phyloP scores from a whole-genome alignment of 1,140 invertebrate genomes.

The Chrysomallon squamiferum region DNA sequence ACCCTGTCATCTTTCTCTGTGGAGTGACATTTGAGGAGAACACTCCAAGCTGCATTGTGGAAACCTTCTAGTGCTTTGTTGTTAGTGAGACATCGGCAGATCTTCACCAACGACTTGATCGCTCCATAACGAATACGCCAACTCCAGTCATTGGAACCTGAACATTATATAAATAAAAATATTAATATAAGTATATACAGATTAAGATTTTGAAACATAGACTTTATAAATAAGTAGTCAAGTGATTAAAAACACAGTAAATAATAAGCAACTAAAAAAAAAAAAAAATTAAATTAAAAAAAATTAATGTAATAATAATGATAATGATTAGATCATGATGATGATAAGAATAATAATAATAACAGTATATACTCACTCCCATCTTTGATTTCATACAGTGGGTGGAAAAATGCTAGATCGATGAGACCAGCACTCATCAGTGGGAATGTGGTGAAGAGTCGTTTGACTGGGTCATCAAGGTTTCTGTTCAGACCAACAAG shows the following conservation, averaged over 20 bases:
- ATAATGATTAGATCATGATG: too few relatives aligned
- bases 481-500: conserved; percentile 48
- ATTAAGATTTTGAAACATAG: background rate
- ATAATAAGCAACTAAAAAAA: too few relatives aligned
- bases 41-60: conserved; percentile 52
- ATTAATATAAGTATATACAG: background rate
- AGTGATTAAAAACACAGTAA: background rate
- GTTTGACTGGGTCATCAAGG: conserved; percentile 30
- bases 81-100: conserved; percentile 46
- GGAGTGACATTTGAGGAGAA: conserved; percentile 50
- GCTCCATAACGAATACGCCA: conserved; percentile 61
- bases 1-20: conserved; percentile 59
- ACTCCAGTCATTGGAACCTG: conserved; percentile 59
- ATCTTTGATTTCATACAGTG: conserved; percentile 39
- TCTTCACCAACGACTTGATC: conserved; percentile 58
- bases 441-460: conserved; percentile 23
- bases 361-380: conserved; percentile 48
- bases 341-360: too few relatives aligned
- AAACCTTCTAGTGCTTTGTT: conserved; percentile 53
- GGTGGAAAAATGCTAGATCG: conserved; percentile 54
- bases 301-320: background rate
- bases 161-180: too few relatives aligned
- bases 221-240: too few relatives aligned
- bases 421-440: conserved; percentile 55
- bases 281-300: background rate